phyloP scores from a whole-genome alignment of 2,113 vertebrate genomes.

The Euleptes europaea region DNA sequence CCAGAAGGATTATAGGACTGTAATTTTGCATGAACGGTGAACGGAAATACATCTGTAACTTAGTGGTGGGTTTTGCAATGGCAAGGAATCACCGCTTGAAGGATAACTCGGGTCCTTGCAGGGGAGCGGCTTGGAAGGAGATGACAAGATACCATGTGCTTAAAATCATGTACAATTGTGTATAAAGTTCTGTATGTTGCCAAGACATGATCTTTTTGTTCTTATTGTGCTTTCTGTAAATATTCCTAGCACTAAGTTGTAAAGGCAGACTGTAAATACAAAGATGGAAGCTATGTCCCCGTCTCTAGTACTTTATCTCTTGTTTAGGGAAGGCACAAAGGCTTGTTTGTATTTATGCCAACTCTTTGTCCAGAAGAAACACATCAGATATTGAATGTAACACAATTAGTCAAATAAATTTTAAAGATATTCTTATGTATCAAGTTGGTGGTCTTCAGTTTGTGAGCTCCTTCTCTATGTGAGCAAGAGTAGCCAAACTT shows the following conservation, averaged over 20 bases:
- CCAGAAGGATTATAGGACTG: neutral
- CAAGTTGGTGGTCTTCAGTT: slow-evolving; percentile 18
- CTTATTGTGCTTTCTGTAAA: slow-evolving; percentile 87
- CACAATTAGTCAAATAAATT: slow-evolving; percentile 93
- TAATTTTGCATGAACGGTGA: slow-evolving; percentile 22
- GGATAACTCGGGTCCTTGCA: slow-evolving; percentile 47
- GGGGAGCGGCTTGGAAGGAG: slow-evolving; percentile 60
- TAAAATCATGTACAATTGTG: slow-evolving; percentile 66
- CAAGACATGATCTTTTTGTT: slow-evolving; percentile 78
- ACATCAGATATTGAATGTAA: slow-evolving; percentile 92
- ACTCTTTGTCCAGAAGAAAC: slow-evolving; percentile 85
- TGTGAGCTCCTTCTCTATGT: neutral
- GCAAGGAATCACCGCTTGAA: slow-evolving; percentile 2
- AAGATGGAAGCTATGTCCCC: slow-evolving; percentile 78
- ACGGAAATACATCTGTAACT: slow-evolving; percentile 33
- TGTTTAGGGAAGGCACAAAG: slow-evolving; percentile 79
- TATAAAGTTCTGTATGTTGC: slow-evolving; percentile 76
- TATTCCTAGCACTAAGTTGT: slow-evolving; percentile 84
- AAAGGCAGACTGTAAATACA: slow-evolving; percentile 89
- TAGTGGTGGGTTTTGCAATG: neutral
- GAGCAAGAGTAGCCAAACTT: neutral
- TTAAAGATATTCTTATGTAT: slow-evolving; percentile 90
- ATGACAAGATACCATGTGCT: slow-evolving; percentile 59
- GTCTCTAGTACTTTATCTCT: slow-evolving; percentile 79
- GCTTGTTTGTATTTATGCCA: slow-evolving; percentile 87